phyloP scores from a whole-genome alignment of 2,113 vertebrate genomes.

The Microcebus griseorufus region DNA sequence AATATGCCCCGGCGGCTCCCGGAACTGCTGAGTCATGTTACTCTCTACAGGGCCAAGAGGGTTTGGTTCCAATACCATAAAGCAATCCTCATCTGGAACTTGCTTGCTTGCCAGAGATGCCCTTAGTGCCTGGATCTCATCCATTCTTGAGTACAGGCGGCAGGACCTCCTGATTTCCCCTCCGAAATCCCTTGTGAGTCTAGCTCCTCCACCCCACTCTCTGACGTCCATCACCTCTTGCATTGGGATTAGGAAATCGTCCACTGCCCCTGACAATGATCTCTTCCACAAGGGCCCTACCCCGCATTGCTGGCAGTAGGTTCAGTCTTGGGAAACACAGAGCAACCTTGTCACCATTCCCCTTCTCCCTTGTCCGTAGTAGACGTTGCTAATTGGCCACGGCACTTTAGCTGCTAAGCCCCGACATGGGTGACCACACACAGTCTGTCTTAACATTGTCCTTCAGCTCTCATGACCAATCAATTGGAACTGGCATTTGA shows the following conservation, averaged over 20 bases:
- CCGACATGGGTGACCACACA: background rate
- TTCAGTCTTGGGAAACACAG: background rate
- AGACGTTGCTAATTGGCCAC: background rate
- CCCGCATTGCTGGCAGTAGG: background rate
- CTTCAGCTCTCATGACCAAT: slow-evolving; percentile 15
- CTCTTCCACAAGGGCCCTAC: background rate
- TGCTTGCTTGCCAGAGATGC: slow-evolving; percentile 8
- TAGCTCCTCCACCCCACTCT: background rate
- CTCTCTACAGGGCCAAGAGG: background rate
- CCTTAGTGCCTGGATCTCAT: slow-evolving; percentile 13
- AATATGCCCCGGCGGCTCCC: background rate
- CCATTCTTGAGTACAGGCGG: background rate
- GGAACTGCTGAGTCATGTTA: slow-evolving; percentile 46
- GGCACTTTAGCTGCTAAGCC: background rate
- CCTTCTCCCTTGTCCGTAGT: background rate
- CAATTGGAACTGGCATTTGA: slow-evolving; percentile 53
- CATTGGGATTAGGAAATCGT: fast-evolving
- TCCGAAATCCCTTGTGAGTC: background rate
- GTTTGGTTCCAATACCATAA: background rate
- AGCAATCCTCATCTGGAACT: background rate
- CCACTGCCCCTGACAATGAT: background rate
- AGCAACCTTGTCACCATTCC: background rate
- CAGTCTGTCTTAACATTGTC: background rate
- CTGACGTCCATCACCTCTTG: background rate
- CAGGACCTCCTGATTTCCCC: background rate